Percentiles rank a stretch among this genome's conserved stretches.
Conservation (phyloP, 2,113 vertebrate genomes). For the Eolophus roseicapilla region DNA sequence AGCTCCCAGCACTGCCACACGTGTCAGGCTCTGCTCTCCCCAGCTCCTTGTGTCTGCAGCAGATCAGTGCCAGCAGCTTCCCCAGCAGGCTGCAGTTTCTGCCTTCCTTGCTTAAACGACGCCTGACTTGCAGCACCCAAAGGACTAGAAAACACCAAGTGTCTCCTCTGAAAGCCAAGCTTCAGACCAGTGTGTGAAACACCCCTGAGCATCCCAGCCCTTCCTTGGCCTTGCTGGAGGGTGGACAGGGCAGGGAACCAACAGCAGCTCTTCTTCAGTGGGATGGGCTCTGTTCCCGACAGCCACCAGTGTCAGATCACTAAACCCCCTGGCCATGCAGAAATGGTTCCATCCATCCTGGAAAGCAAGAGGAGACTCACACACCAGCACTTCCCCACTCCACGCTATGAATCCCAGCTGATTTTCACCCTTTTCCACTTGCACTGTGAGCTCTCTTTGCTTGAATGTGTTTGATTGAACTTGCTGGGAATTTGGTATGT, state of each 20-base stretch:
- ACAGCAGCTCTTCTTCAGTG: not conserved
- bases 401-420: not conserved
- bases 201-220: fast-evolving
- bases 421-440: not conserved
- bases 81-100: not conserved
- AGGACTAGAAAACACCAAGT: not conserved
- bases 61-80: not conserved
- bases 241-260: not conserved
- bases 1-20: not conserved
- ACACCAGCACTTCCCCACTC: not conserved
- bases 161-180: not conserved
- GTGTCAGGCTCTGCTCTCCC: not conserved
- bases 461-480: fast-evolving
- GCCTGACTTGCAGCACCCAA: not conserved
- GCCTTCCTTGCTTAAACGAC: no score
- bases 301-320: fast-evolving
- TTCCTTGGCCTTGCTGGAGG: not conserved
- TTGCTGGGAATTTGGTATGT: fast-evolving
- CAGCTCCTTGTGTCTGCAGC: not conserved
- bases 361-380: not conserved
- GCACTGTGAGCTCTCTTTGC: fast-evolving
- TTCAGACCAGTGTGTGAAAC: not conserved
- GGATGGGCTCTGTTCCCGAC: not conserved
- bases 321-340: fast-evolving
- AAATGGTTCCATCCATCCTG: not conserved